Evolutionary conservation across 2,888 invertebrate species (phyloP), one percentile per base, ranked within the genome.

Genomic region (Rhingia rostrata): DNA sequence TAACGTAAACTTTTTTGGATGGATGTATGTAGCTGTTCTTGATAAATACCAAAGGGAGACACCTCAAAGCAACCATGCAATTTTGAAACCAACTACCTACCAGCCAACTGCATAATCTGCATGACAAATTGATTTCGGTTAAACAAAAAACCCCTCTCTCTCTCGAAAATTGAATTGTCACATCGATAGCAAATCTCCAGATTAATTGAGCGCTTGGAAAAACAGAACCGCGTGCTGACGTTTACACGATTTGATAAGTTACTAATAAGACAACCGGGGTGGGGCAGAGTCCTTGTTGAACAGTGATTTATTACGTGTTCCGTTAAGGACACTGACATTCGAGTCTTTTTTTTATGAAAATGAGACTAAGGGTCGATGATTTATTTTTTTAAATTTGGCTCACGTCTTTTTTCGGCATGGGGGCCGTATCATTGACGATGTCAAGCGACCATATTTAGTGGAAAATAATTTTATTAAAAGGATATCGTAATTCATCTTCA

Each of bases 391-490:
- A 67, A 67, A 74, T 74, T 80, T 74, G 54, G 47, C 67, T 67
- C 73, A 80, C 49, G 63, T 73, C 49, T 53, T 69, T 51, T 41
- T 41, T 72, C 37, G 67, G 49, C 60, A 47, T 54, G 60, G 49
- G 37, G 53, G 54, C 66, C 53, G 60, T 73, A 61, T 77, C 66
- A 77, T 70, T 47, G 60, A 82, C 72, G 47, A 72, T 72, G 77
- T 83, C 66, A 72, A 66, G 77, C 66, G 37, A 77, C 77, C 72
- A 83, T 77, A 72, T 83, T 77, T 77, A 83, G 72, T 69, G 78
- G 78, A 69, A 83, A 74, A 75, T 84, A 74, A 79, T 79, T 75
- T 79, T 79, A 84, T 79, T 79, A 79, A 84, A 79, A 84, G 70
- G 74, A 69, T 79, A 79, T 79, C 64, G 67, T 78, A 83, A 83